Percentiles rank a stretch among this genome's conserved stretches.
phyloP scores from a whole-genome alignment of 2,888 invertebrate genomes.

The Epistrophella euchroma region DNA sequence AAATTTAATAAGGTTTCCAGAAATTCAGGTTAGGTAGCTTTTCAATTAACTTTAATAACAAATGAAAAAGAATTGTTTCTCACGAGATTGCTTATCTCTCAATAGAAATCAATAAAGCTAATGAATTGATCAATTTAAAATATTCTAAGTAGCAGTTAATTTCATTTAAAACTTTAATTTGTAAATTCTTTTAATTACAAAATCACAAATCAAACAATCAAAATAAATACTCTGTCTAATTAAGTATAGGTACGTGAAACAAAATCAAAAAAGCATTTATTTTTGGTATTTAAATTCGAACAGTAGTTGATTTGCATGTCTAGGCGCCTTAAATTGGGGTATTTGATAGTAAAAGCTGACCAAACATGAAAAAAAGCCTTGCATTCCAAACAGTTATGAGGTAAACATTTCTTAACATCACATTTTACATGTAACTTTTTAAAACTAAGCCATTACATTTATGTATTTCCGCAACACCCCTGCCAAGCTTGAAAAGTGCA shows the following conservation, averaged over 20 bases:
- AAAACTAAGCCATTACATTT: too few species aligned
- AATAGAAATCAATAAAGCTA: conserved; percentile 11
- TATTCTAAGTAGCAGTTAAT: not conserved
- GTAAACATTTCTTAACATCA: too few species aligned
- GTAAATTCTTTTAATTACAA: conserved; percentile 14
- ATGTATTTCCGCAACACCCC: too few species aligned
- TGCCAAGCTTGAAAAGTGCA: too few species aligned
- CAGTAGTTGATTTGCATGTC: not conserved
- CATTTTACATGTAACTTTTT: too few species aligned
- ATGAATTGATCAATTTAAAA: conserved; percentile 1
- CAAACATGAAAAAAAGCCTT: not conserved
- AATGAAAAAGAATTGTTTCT: too few species aligned
- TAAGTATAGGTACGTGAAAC: conserved; percentile 63
- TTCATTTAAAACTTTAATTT: conserved; percentile 3
- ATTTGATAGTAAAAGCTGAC: not conserved
- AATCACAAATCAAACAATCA: conserved; percentile 18
- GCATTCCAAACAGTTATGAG: not conserved
- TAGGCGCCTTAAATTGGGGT: conserved; percentile 10
- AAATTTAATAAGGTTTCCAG: not conserved
- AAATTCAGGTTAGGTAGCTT: not conserved
- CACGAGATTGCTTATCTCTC: not conserved
- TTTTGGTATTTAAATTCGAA: conserved; percentile 44
- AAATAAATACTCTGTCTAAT: conserved; percentile 55
- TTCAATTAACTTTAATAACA: too few species aligned
- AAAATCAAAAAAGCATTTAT: conserved; percentile 46